Percentiles rank a stretch among this genome's conserved stretches.
Conservation (phyloP, 1,140 invertebrate genomes). For the Leptestheria dahalacensis region DNA sequence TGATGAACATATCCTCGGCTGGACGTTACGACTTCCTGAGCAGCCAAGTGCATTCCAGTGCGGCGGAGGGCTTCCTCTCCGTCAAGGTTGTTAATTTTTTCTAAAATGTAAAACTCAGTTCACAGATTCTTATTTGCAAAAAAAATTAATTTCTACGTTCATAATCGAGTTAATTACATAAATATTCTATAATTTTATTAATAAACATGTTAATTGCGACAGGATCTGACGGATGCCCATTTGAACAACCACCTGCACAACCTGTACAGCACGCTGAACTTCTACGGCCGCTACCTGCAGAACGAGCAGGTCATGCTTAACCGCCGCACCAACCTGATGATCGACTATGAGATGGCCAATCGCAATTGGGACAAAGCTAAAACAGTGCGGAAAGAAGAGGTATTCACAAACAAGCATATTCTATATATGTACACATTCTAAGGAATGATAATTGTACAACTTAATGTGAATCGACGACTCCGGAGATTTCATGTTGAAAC, state of each 20-base stretch:
- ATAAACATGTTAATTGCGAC: background rate
- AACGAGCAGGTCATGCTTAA: conserved; percentile 11
- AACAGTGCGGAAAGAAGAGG: background rate
- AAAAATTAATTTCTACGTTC: background rate
- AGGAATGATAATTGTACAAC: too few relatives aligned
- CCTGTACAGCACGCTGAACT: background rate
- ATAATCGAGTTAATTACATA: too few relatives aligned
- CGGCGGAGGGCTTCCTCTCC: background rate
- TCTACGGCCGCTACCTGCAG: background rate
- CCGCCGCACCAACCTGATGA: background rate
- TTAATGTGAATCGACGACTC: too few relatives aligned
- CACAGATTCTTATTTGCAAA: background rate
- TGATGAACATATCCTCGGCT: conserved; percentile 3
- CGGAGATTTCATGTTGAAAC: too few relatives aligned
- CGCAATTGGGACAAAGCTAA: conserved; percentile 12
- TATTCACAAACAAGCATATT: too few relatives aligned
- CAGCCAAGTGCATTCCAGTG: background rate
- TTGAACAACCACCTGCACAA: background rate
- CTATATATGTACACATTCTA: too few relatives aligned
- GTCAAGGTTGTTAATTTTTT: background rate
- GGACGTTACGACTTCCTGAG: background rate
- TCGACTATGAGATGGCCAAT: conserved; percentile 7
- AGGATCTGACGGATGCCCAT: background rate
- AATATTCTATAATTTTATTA: too few relatives aligned
- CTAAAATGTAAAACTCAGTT: background rate